phyloP scores from a whole-genome alignment of 2,113 vertebrate genomes.

The Gallinago jamesoni region DNA sequence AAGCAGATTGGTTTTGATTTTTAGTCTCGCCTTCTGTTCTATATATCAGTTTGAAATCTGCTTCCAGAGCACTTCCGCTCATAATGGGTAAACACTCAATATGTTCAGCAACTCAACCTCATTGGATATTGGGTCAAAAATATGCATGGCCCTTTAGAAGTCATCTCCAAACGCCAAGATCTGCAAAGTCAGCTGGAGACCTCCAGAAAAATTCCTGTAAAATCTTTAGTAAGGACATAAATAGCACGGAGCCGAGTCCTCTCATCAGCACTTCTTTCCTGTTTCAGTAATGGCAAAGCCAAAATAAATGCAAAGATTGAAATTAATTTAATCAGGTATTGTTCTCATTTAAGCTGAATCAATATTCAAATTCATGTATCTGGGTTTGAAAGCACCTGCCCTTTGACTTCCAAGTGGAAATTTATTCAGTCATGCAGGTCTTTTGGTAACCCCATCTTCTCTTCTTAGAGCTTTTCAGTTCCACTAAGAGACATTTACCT shows the following conservation, averaged over 20 bases:
- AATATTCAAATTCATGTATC: neutral
- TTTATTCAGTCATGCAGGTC: neutral
- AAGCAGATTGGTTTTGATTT: neutral
- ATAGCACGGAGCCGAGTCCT: neutral
- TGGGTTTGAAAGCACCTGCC: neutral
- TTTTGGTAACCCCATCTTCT: neutral
- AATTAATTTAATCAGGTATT: neutral
- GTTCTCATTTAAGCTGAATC: constrained; percentile 7
- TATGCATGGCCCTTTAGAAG: neutral
- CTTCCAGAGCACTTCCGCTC: neutral
- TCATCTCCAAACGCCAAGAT: neutral
- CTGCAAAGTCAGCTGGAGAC: neutral
- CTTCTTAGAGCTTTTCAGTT: neutral
- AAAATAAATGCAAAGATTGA: neutral
- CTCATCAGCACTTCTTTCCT: neutral
- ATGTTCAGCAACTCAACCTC: neutral
- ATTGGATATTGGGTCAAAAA: neutral
- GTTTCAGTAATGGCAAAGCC: neutral
- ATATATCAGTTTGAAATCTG: neutral
- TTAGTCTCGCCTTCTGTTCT: constrained; percentile 14
- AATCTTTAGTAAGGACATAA: neutral
- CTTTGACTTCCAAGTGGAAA: neutral
- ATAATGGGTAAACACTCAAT: neutral
- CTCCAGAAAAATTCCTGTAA: neutral
- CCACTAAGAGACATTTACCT: neutral